Base-by-base conservation (phyloP, 2,888 invertebrate genomes). In the Tyria jacobaeae region DNA sequence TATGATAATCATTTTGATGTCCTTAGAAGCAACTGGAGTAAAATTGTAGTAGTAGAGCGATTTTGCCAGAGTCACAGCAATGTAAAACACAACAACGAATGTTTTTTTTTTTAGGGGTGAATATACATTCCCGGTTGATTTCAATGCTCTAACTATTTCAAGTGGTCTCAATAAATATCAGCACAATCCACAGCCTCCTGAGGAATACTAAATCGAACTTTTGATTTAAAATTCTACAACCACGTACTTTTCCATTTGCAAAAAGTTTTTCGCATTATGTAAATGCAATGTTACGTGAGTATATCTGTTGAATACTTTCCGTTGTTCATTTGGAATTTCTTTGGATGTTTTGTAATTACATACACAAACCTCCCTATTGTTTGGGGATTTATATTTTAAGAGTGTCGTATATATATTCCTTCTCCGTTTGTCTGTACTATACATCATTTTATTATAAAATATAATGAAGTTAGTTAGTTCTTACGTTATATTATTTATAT, bases 131-230 rank as follows among this genome's bases (percentile, higher is more conserved):
- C 41, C 7, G 17, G 41, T 9, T 41, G 41, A 10, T 41, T 41
- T 41, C 17, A 41, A 17, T 10, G 3, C 17, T 17, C 41, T 10
- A 2, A 17, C 10, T 39, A n/a, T n/a, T 7, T 17, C 1, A 7
- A 17, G 41, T 41, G 41, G 10, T 17, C n/a, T 17, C 17, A 50
- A 34, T 12, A 21, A 39, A 50, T 25, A 50, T 31, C 49, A 49
- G 21, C 2, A 14, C 44, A 35, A 9, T 27, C 21, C 25, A 55
- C 49, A 50, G 15, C 15, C 27, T 51, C 17, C 10, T 21, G 31
- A 25, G 25, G 57, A 57, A 57, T 57, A 51, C 41, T 41, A 34
- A 57, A 51, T 51, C n/a, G 10, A 50, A 51, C 50, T 57, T 51
- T 21, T 44, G 21, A 31, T 41, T 51, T 57, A 27, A 39, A 57